Evolutionary conservation across 2,888 invertebrate species (phyloP).

Genomic region (Acleris sparsana): DNA sequence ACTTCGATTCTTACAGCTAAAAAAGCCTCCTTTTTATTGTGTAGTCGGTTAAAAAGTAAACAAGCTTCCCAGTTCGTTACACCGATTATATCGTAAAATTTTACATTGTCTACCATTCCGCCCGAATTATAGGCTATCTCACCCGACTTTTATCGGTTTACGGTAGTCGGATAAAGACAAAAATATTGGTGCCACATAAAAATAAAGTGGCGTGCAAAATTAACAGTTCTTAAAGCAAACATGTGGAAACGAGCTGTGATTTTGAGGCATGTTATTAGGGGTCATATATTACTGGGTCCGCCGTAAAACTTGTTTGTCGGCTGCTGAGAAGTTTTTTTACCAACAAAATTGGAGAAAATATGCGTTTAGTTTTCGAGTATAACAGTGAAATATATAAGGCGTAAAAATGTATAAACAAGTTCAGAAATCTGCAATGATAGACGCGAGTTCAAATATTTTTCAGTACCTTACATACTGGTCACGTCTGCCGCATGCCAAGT

Average conservation of each 20-base stretch:
- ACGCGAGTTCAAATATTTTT: too few relatives aligned
- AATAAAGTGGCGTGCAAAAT: slow-evolving; percentile 67
- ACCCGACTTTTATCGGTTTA: slow-evolving; percentile 33
- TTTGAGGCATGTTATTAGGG: slow-evolving; percentile 52
- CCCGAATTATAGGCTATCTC: slow-evolving; percentile 54
- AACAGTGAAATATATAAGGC: too few relatives aligned
- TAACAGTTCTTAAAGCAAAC: slow-evolving; percentile 53
- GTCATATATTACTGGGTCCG: slow-evolving; percentile 36
- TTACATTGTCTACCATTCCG: slow-evolving; percentile 67
- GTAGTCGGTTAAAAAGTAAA: neutral
- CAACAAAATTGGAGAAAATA: too few relatives aligned
- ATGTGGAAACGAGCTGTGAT: slow-evolving; percentile 47
- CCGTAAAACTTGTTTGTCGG: neutral
- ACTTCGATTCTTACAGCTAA: too few relatives aligned
- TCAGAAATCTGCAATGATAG: too few relatives aligned
- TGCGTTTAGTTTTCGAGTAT: too few relatives aligned
- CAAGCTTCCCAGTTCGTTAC: slow-evolving; percentile 39
- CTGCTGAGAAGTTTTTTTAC: neutral
- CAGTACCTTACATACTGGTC: too few relatives aligned
- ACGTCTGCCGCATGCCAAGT: too few relatives aligned
- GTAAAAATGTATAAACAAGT: too few relatives aligned
- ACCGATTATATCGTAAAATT: slow-evolving; percentile 67
- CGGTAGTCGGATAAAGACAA: slow-evolving; percentile 46
- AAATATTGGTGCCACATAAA: slow-evolving; percentile 52
- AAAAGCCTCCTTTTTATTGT: too few relatives aligned